Evolutionary conservation across 2,888 invertebrate species (phyloP).

Genomic region (Watsonalla cultraria): DNA sequence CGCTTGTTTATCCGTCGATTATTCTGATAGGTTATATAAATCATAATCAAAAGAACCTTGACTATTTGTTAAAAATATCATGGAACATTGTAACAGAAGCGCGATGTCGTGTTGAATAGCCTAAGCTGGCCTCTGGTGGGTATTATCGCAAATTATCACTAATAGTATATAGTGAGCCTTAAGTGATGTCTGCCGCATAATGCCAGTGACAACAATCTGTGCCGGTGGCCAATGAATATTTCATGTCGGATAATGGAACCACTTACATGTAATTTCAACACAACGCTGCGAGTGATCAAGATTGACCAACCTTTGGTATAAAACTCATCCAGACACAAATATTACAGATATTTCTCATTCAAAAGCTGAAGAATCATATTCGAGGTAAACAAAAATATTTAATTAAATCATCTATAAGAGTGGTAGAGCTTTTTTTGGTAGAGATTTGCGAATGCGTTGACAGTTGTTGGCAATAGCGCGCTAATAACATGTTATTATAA

Average conservation of each 20-base stretch:
- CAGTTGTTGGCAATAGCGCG: too few species aligned
- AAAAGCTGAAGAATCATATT: too few species aligned
- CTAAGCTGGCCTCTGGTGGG: conserved; percentile 50
- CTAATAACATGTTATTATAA: too few species aligned
- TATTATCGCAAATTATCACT: conserved; percentile 74
- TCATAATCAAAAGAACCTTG: too few species aligned
- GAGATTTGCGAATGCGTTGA: too few species aligned
- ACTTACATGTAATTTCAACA: conserved; percentile 47
- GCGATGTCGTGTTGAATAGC: conserved; percentile 20
- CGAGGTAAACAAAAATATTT: too few species aligned
- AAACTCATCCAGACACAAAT: background rate
- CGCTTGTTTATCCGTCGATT: too few species aligned
- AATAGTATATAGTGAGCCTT: conserved; percentile 42
- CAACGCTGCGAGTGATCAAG: background rate
- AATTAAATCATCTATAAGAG: too few species aligned
- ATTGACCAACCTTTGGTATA: background rate
- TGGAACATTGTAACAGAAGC: background rate
- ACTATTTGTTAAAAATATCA: background rate
- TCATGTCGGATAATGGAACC: conserved; percentile 57
- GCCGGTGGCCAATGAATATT: conserved; percentile 69
- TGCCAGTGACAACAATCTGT: conserved; percentile 65
- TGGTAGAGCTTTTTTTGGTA: too few species aligned
- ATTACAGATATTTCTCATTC: too few species aligned
- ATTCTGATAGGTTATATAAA: too few species aligned
- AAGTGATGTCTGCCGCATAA: conserved; percentile 65